These are phyloP conservation scores for Babylonia areolata DNA, from an alignment of 1,140 invertebrate genomes.

Conservation along the genomic window DNA sequence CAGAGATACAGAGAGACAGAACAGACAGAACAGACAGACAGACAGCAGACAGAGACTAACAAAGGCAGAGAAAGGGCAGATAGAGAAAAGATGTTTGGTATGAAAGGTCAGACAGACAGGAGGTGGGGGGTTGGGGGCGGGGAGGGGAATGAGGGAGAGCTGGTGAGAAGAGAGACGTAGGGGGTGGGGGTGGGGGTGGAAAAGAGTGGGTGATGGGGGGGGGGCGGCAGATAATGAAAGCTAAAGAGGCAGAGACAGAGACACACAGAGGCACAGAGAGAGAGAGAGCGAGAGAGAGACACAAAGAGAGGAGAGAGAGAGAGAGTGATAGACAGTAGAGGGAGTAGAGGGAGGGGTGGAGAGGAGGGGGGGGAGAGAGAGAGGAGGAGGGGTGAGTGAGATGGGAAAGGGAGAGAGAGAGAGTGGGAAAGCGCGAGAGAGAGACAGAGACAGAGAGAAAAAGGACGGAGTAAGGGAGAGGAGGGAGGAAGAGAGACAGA, in stretches of 20 bases:
- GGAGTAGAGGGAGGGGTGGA: conserved; percentile 18
- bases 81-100: too few relatives aligned
- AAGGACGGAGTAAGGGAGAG: not conserved
- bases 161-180: too few relatives aligned
- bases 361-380: conserved; percentile 16
- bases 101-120: not conserved
- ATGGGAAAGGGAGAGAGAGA: not conserved
- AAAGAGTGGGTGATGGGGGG: too few relatives aligned
- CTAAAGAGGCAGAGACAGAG: too few relatives aligned
- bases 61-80: too few relatives aligned
- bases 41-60: too few relatives aligned
- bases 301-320: conserved; percentile 21
- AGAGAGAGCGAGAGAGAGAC: conserved; percentile 29
- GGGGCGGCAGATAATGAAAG: not conserved
- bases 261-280: conserved; percentile 5
- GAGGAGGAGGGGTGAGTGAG: not conserved
- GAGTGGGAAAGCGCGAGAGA: too few relatives aligned
- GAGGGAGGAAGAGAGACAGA: not conserved
- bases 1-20: too few relatives aligned
- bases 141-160: too few relatives aligned
- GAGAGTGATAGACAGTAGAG: conserved; percentile 26
- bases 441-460: too few relatives aligned
- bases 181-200: too few relatives aligned
- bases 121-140: not conserved
- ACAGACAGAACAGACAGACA: too few relatives aligned